Evolutionary conservation across 1,140 invertebrate species (phyloP).

Genomic region (Lepidurus arcticus): DNA sequence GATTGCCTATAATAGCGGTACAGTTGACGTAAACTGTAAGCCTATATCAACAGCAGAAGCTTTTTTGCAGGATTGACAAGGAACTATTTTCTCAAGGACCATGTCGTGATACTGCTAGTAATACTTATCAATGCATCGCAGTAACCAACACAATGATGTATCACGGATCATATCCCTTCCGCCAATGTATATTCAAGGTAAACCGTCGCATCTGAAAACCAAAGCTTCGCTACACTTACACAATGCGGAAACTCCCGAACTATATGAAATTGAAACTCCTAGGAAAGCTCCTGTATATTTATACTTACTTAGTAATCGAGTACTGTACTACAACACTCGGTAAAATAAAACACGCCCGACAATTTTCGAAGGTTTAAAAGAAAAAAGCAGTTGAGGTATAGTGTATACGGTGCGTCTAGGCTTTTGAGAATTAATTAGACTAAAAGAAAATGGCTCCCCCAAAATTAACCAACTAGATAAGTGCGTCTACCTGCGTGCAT

Average conservation of each 20-base stretch:
- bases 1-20: background rate
- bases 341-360: background rate
- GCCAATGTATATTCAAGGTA: too few relatives aligned
- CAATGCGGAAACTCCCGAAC: too few relatives aligned
- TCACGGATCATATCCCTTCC: too few relatives aligned
- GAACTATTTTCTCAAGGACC: background rate
- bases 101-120: background rate
- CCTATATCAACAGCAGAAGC: background rate
- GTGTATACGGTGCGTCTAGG: background rate
- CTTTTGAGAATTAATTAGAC: background rate
- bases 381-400: background rate
- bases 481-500: background rate
- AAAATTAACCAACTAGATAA: slow-evolving; percentile 3
- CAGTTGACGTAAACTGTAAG: background rate
- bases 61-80: background rate
- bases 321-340: too few relatives aligned
- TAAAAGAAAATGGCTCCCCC: slow-evolving; percentile 11
- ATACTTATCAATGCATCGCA: too few relatives aligned
- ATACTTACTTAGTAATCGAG: too few relatives aligned
- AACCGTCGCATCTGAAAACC: too few relatives aligned
- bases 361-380: background rate
- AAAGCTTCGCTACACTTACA: too few relatives aligned
- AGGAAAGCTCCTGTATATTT: too few relatives aligned
- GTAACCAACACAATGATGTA: too few relatives aligned
- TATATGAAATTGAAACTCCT: too few relatives aligned